These are phyloP conservation scores for Dryoscopus gambensis DNA, from an alignment of 2,113 vertebrate species.

Conservation along the genomic window DNA sequence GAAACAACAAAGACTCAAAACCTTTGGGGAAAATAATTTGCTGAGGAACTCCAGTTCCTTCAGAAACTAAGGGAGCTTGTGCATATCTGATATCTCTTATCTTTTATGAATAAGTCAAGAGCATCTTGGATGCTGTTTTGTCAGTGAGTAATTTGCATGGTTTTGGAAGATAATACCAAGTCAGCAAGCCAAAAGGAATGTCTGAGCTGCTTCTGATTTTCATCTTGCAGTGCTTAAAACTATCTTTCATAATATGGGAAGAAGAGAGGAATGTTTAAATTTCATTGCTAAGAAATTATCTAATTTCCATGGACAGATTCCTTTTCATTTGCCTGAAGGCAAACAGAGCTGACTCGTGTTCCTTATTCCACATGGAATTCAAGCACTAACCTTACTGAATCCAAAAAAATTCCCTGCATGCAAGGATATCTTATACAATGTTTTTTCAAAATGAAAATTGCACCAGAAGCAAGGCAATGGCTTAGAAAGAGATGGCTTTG, in stretches of 20 bases:
- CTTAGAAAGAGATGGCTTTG: neutral
- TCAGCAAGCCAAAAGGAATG: neutral
- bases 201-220: conserved; percentile 7
- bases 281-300: neutral
- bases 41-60: neutral
- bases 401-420: neutral
- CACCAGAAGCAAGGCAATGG: neutral
- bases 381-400: neutral
- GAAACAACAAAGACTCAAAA: neutral
- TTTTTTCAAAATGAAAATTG: neutral
- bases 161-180: neutral
- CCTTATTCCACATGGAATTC: neutral
- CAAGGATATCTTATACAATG: fast-evolving
- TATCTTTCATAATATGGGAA: neutral
- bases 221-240: neutral
- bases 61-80: neutral
- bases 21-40: neutral
- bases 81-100: neutral
- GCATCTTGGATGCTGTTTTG: neutral
- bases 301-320: neutral
- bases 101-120: neutral
- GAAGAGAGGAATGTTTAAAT: neutral
- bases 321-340: neutral
- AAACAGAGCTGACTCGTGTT: neutral
- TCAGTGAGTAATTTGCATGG: neutral